phyloP scores from a whole-genome alignment of 2,888 invertebrate genomes.

The Phaonia tiefii region DNA sequence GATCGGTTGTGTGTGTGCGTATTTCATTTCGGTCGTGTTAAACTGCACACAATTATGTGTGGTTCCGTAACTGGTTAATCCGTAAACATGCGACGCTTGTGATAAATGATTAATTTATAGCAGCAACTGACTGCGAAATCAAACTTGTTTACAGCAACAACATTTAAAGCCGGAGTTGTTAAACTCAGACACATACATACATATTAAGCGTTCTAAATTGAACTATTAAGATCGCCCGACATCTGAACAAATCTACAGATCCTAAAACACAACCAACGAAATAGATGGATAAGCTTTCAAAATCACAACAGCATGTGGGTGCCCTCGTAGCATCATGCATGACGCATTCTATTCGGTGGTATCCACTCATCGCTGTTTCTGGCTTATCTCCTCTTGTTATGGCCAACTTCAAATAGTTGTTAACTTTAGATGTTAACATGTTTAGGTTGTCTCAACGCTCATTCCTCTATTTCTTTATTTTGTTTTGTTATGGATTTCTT shows the following conservation, averaged over 20 bases:
- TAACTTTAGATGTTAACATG: slow-evolving; percentile 45
- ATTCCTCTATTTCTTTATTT: slow-evolving; percentile 25
- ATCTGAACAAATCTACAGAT: slow-evolving; percentile 39
- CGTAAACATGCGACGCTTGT: slow-evolving; percentile 11
- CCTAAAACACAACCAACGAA: slow-evolving; percentile 4
- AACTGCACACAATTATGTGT: slow-evolving; percentile 9
- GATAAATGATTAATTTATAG: slow-evolving; percentile 42
- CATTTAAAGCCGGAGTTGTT: slow-evolving; percentile 5
- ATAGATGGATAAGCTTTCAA: slow-evolving; percentile 10
- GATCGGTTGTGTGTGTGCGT: background rate
- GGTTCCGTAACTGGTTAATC: slow-evolving; percentile 8
- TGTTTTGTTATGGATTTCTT: background rate
- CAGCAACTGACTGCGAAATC: slow-evolving; percentile 6
- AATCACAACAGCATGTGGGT: slow-evolving; percentile 47
- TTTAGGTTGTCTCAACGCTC: slow-evolving; percentile 6
- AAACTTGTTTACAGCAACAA: slow-evolving; percentile 32
- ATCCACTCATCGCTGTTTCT: background rate
- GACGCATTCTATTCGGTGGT: background rate
- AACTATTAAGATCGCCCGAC: slow-evolving; percentile 22
- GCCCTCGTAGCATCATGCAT: slow-evolving; percentile 47
- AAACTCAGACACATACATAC: slow-evolving; percentile 30
- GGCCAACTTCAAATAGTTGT: slow-evolving; percentile 23
- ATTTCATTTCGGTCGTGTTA: background rate
- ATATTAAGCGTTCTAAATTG: slow-evolving; percentile 37
- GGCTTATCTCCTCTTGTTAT: slow-evolving; percentile 8